Evolutionary conservation across 2,888 invertebrate genomes (phyloP).

Genomic region (Macaria liturata): DNA sequence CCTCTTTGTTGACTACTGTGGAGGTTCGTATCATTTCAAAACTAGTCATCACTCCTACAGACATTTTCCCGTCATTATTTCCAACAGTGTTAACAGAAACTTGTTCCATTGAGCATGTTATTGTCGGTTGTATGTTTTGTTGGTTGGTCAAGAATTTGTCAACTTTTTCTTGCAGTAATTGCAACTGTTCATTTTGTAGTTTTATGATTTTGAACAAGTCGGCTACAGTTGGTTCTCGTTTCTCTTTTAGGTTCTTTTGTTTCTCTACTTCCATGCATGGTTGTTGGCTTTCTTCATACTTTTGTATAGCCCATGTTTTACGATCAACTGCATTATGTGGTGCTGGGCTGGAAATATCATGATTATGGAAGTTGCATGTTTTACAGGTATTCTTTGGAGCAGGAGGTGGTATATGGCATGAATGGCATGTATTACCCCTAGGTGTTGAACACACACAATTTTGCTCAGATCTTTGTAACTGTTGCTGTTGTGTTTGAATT

Average conservation of each 20-base stretch:
- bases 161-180: conserved; percentile 85
- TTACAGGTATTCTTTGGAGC: conserved; percentile 26
- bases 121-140: conserved; percentile 44
- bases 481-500: conserved; percentile 23
- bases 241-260: conserved; percentile 62
- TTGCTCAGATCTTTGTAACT: background rate
- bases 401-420: conserved; percentile 33
- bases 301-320: conserved; percentile 66
- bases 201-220: conserved; percentile 86
- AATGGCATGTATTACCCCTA: conserved; percentile 33
- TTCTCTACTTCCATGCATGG: conserved; percentile 56
- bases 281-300: conserved; percentile 58
- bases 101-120: conserved; percentile 58
- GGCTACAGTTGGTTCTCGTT: conserved; percentile 79
- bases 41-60: conserved; percentile 89
- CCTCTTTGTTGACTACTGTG: conserved; percentile 72
- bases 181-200: conserved; percentile 86
- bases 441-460: conserved; percentile 31
- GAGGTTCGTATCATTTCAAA: conserved; percentile 84
- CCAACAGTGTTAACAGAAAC: conserved; percentile 59
- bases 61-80: conserved; percentile 80
- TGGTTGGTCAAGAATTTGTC: conserved; percentile 75
- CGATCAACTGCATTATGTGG: conserved; percentile 60
- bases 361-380: conserved; percentile 35
- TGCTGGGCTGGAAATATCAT: conserved; percentile 16